Evolutionary conservation across 1,140 invertebrate genomes (phyloP), one percentile per base, ranked within the genome.

Genomic region (Steinernema khuongi): DNA sequence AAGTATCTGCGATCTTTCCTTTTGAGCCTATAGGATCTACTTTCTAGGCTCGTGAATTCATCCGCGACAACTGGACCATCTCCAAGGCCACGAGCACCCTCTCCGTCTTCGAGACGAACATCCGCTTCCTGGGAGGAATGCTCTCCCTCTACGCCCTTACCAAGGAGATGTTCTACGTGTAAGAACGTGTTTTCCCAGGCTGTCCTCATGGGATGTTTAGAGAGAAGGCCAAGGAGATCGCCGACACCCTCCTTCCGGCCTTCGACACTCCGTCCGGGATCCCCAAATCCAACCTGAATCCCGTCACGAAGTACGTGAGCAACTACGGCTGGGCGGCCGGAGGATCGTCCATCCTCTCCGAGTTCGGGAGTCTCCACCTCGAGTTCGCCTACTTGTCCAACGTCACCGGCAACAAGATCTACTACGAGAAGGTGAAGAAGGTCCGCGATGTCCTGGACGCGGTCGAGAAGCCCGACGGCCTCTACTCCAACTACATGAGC

Each of bases 61-160:
- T 82, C 66, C 71, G 75, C 19, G 75, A 80, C 30, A 78, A 82
- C 72, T 84, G 83, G 69, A 50, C 68, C 1, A 82, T 83, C 30
- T 60, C 30, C 1, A 77, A 78, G 30, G 80, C 81, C 11, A 77
- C 68, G 14, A 74, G 77, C 22, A 76, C 71, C 30, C 68, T 98
- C 78, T 98, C 95, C 1, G 93, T 98, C 11, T 99, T 99, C 88
- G 96, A 99, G 88, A 94, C 91, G 32, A 99, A 96, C 83, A 99
- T 99, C 82, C 90, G 96, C 28, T 98, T 97, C 87, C 90, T 99
- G 78, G 96, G 96, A 67, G 96, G 96, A 26, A 88, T 99, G 72
- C 87, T 99, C 43, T 90, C 95, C 0, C 91, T 91, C 78, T 99
- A 93, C 87, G 92, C 94, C 26, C 88, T 99, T 67, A 97, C 96